Conservation (phyloP, 2,113 vertebrate species). For the Pterophyllum scalare region DNA sequence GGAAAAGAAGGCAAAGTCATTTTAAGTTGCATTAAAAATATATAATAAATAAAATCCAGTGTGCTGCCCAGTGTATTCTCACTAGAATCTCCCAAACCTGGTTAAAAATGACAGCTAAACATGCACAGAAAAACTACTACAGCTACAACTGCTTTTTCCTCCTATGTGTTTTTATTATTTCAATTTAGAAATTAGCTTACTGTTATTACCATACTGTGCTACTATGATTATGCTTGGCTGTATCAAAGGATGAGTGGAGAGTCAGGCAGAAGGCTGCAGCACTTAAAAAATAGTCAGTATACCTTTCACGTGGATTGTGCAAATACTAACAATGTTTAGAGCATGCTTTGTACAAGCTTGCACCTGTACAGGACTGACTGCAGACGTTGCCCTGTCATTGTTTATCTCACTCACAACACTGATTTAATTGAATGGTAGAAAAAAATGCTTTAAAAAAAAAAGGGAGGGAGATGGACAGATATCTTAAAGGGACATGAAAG, state of each 20-base stretch:
- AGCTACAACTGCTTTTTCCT: background rate
- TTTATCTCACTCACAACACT: conserved; percentile 58
- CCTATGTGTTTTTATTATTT: background rate
- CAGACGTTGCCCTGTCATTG: conserved; percentile 61
- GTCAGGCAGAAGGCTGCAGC: conserved; percentile 25
- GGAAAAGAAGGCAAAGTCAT: background rate
- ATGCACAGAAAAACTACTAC: background rate
- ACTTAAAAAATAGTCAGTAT: background rate
- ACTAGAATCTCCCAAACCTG: background rate
- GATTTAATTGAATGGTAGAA: conserved; percentile 71
- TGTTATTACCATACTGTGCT: background rate
- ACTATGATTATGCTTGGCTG: background rate
- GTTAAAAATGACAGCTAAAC: background rate
- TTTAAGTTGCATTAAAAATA: background rate
- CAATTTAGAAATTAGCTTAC: background rate
- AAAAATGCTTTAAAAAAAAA: background rate
- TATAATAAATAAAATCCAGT: background rate
- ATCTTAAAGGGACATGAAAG: conserved; percentile 31
- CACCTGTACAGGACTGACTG: conserved; percentile 24
- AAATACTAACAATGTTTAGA: background rate
- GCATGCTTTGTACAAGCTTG: background rate
- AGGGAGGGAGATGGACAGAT: conserved; percentile 7
- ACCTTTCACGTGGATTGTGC: conserved; percentile 1
- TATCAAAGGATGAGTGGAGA: background rate
- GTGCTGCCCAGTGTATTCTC: background rate